Conservation (phyloP, 2,113 vertebrate genomes). For the Equus przewalskii region DNA sequence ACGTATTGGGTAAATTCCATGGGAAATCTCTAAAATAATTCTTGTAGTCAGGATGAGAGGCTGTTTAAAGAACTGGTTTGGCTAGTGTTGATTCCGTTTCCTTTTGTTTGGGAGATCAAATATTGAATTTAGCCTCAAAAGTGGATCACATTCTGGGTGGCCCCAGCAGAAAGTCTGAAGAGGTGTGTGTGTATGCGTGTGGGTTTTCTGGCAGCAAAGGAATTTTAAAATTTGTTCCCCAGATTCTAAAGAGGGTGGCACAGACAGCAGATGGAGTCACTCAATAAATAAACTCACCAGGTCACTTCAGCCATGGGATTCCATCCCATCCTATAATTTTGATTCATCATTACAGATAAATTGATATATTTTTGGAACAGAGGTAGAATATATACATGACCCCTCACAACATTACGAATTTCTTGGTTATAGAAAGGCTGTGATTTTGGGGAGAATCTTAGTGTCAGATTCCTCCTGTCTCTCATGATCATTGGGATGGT, state of each 20-base stretch:
- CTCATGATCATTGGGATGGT: not conserved
- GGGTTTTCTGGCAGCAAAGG: not conserved
- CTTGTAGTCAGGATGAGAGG: not conserved
- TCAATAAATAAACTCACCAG: not conserved
- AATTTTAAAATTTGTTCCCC: slow-evolving; percentile 16
- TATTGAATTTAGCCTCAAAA: slow-evolving; percentile 55
- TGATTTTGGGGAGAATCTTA: not conserved
- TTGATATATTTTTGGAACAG: not conserved
- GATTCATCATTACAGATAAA: not conserved
- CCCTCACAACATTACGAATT: not conserved
- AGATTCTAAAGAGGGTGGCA: not conserved
- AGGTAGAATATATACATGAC: not conserved
- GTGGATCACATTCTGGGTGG: slow-evolving; percentile 27
- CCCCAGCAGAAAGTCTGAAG: not conserved
- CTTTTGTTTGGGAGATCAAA: slow-evolving; percentile 48
- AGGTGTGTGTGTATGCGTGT: no score
- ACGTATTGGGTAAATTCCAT: not conserved
- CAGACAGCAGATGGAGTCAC: not conserved
- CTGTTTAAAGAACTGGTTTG: slow-evolving; percentile 37
- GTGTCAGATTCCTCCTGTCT: not conserved
- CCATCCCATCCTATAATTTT: not conserved
- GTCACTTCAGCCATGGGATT: not conserved
- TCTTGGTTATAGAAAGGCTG: not conserved
- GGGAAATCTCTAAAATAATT: slow-evolving; percentile 26
- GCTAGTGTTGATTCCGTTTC: slow-evolving; percentile 54